Percentiles rank a stretch among this genome's conserved stretches.
These are phyloP conservation scores for Anthopleura sola DNA, from an alignment of 64 coral and sea anemone genomes.

Conservation along the genomic window DNA sequence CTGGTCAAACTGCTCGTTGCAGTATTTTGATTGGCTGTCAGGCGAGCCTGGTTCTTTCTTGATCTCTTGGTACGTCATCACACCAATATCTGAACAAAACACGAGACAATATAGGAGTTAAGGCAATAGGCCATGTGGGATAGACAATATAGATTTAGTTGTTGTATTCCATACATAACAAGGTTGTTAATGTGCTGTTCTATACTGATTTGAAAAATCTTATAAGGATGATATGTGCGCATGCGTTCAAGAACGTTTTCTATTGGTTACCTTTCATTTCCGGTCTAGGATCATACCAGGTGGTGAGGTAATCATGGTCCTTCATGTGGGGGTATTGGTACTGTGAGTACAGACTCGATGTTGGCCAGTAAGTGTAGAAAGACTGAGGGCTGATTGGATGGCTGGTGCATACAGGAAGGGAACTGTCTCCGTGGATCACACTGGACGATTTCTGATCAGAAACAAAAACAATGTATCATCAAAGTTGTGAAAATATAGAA, in stretches of 20 bases:
- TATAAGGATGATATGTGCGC: too few species aligned
- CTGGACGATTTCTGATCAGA: not conserved
- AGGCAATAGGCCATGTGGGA: too few species aligned
- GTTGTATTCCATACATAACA: too few species aligned
- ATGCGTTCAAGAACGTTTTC: not conserved
- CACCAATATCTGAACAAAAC: constrained; percentile 22
- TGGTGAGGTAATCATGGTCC: constrained; percentile 56
- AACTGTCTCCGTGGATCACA: not conserved
- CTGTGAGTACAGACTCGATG: not conserved
- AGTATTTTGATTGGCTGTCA: not conserved
- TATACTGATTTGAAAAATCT: not conserved
- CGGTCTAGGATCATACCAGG: constrained; percentile 65
- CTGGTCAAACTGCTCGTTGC: not conserved
- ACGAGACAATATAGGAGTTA: not conserved
- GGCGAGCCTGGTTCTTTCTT: constrained; percentile 27
- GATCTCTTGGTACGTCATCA: constrained; percentile 29
- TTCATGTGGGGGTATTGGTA: constrained; percentile 17
- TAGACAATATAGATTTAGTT: too few species aligned
- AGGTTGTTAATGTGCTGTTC: too few species aligned
- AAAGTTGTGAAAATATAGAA: too few species aligned
- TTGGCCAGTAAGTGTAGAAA: constrained; percentile 1
- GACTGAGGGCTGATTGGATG: constrained; percentile 14
- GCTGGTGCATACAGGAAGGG: not conserved
- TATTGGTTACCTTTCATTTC: constrained; percentile 55
- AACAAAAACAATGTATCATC: not conserved